Percentiles rank a stretch among this genome's conserved stretches.
Conservation (phyloP, 1,140 invertebrate genomes). For the Adoxophyes honmai region DNA sequence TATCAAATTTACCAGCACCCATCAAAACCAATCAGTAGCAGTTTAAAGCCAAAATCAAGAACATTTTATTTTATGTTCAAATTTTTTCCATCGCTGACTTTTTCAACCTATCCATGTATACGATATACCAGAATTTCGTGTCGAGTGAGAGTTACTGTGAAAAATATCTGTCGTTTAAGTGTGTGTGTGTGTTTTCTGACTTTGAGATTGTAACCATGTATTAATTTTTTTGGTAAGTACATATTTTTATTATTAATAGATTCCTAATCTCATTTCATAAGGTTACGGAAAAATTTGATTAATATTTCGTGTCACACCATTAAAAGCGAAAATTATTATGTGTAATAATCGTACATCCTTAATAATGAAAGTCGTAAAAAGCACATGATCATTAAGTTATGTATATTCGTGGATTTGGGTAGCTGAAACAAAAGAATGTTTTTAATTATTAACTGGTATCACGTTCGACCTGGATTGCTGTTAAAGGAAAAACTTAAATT, state of each 20-base stretch:
- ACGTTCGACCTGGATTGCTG: too few species aligned
- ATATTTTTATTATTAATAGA: neutral
- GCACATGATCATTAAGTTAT: too few species aligned
- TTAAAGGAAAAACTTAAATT: too few species aligned
- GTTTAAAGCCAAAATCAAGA: neutral
- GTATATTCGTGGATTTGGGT: too few species aligned
- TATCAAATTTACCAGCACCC: conserved; percentile 21
- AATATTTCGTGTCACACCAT: too few species aligned
- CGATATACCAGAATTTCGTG: conserved; percentile 6
- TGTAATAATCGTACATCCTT: too few species aligned
- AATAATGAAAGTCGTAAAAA: too few species aligned
- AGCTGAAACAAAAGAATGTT: too few species aligned
- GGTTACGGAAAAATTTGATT: too few species aligned
- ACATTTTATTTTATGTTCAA: neutral
- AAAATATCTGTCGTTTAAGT: neutral
- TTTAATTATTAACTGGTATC: too few species aligned
- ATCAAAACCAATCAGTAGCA: neutral
- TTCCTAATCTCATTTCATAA: too few species aligned
- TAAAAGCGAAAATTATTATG: too few species aligned
- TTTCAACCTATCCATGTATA: neutral
- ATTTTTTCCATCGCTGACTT: neutral
- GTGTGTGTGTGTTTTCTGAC: conserved; percentile 6
- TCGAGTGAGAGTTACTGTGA: conserved; percentile 5
- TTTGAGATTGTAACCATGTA: neutral
- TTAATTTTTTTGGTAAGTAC: neutral